A percentile compares a stretch with the other conserved stretches of the same genome.
phyloP scores from a whole-genome alignment of 2,797 vertebrate genomes.

The Ceryle rudis region DNA sequence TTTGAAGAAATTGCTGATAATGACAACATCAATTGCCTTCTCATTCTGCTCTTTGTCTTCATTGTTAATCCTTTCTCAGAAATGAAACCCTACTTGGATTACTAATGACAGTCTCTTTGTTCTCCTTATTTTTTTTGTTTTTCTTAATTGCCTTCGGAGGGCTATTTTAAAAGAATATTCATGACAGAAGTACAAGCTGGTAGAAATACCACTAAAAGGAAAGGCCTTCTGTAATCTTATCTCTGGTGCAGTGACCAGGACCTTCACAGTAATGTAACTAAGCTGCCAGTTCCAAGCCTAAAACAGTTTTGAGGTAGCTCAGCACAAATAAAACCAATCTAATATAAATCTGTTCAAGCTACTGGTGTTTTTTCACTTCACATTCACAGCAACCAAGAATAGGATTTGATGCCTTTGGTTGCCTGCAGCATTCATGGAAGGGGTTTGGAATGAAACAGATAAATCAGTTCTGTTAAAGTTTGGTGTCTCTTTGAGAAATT shows the following conservation, averaged over 20 bases:
- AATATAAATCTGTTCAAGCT: not conserved
- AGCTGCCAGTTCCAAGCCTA: not conserved
- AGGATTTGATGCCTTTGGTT: not conserved
- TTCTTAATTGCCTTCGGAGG: constrained; percentile 41
- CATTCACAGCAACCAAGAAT: not conserved
- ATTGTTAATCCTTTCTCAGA: constrained; percentile 64
- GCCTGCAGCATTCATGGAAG: not conserved
- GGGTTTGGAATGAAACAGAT: not conserved
- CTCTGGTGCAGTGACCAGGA: constrained; percentile 1
- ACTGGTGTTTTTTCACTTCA: not conserved
- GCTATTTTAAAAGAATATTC: constrained; percentile 58
- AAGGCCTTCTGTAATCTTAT: constrained; percentile 32
- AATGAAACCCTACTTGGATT: constrained; percentile 62
- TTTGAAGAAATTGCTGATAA: constrained; percentile 70
- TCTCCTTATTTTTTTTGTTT: constrained; percentile 63
- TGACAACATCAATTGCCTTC: constrained; percentile 61
- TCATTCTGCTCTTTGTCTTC: constrained; percentile 66
- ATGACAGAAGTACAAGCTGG: constrained; percentile 40
- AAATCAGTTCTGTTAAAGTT: not conserved
- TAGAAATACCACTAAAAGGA: constrained; percentile 31
- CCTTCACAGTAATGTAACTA: not conserved
- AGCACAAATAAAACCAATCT: constrained; percentile 16
- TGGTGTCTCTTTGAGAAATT: not conserved
- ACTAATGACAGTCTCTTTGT: constrained; percentile 63
- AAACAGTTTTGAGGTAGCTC: not conserved